Evolutionary conservation across 2,113 vertebrate species (phyloP).

Genomic region (Hydrolagus affinis): DNA sequence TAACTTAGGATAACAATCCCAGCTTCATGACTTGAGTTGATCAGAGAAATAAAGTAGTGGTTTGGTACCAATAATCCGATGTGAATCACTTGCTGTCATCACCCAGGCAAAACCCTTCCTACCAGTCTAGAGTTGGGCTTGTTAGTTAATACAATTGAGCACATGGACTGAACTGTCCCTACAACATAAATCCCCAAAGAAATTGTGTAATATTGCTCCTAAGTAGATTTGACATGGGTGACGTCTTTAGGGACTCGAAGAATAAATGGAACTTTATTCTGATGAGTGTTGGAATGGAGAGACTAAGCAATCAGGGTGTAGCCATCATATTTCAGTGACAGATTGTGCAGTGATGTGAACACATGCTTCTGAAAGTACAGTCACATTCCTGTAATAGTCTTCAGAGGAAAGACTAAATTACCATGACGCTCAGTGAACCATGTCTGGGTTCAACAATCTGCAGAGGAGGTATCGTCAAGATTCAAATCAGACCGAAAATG

Average conservation of each 20-base stretch:
- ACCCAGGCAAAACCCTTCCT: not conserved
- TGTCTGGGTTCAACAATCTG: constrained; percentile 9
- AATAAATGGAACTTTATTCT: not conserved
- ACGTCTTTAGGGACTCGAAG: not conserved
- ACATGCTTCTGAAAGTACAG: not conserved
- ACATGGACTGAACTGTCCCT: too few relatives aligned
- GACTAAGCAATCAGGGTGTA: constrained; percentile 8
- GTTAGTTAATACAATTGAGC: too few relatives aligned
- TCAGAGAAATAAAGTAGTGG: not conserved
- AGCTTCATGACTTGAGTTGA: not conserved
- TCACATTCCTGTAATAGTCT: constrained; percentile 23
- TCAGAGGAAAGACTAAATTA: constrained; percentile 23
- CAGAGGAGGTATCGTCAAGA: constrained; percentile 4
- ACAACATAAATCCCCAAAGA: not conserved
- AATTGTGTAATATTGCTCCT: not conserved
- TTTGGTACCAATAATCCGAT: not conserved
- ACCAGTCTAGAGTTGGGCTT: too few relatives aligned
- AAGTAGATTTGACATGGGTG: not conserved
- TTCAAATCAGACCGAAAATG: constrained; percentile 20
- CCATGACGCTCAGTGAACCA: constrained; percentile 17
- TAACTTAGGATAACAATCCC: not conserved
- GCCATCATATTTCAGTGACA: constrained; percentile 18
- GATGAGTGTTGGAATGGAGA: not conserved
- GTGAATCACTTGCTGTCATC: not conserved
- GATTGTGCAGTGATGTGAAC: constrained; percentile 13